Evolutionary conservation across 1,140 invertebrate genomes (phyloP).

Genomic region (Drosophila watanabei): DNA sequence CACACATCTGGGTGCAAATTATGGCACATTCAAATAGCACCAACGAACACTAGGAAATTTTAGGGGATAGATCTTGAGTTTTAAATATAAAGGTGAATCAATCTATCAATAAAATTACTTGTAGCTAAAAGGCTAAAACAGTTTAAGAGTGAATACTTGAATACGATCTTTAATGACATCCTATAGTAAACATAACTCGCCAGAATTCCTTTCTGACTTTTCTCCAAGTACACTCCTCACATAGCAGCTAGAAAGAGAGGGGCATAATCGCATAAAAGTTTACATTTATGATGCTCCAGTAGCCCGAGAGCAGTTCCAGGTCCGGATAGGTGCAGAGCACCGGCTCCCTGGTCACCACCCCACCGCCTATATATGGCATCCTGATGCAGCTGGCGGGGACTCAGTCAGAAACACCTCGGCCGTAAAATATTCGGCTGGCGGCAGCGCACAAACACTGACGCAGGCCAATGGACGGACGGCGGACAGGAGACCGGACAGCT

Average conservation of each 20-base stretch:
- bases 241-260: constrained; percentile 63
- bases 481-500: constrained; percentile 51
- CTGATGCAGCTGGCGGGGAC: constrained; percentile 39
- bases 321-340: constrained; percentile 67
- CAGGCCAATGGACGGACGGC: constrained; percentile 31
- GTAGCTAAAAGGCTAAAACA: too few species aligned
- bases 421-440: constrained; percentile 81
- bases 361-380: constrained; percentile 8
- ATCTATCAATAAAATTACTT: not conserved
- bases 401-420: constrained; percentile 72
- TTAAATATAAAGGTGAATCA: not conserved
- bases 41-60: constrained; percentile 33
- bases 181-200: too few species aligned
- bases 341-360: constrained; percentile 1
- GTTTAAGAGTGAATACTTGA: too few species aligned
- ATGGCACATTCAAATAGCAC: constrained; percentile 79
- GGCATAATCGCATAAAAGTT: constrained; percentile 80
- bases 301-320: constrained; percentile 40
- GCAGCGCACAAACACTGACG: constrained; percentile 77
- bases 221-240: constrained; percentile 41
- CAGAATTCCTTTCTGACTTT: constrained; percentile 10
- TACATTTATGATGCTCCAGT: constrained; percentile 76
- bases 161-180: not conserved
- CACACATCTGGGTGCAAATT: constrained; percentile 82
- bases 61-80: not conserved